phyloP scores from a whole-genome alignment of 1,140 invertebrate genomes.

The Platorchestia sp. region DNA sequence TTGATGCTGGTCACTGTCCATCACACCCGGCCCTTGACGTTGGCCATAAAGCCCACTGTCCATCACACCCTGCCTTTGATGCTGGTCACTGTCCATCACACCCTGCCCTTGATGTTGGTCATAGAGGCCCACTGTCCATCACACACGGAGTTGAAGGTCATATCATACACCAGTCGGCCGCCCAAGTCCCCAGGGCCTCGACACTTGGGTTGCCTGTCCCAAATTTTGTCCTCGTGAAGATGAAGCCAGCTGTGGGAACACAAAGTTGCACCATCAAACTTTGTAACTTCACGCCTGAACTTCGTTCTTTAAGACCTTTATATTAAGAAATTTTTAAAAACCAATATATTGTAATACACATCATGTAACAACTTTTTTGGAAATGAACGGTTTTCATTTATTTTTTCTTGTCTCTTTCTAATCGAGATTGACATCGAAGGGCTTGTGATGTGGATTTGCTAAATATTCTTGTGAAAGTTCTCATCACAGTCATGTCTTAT shows the following conservation, averaged over 20 bases:
- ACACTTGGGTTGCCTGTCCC: constrained; percentile 82
- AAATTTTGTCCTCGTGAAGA: constrained; percentile 78
- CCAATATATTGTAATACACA: too few relatives aligned
- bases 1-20: too few relatives aligned
- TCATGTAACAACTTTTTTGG: too few relatives aligned
- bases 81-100: constrained; percentile 60
- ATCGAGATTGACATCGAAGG: too few relatives aligned
- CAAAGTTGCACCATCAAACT: not conserved
- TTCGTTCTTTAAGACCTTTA: too few relatives aligned
- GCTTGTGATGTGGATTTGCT: too few relatives aligned
- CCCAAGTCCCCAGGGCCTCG: constrained; percentile 81
- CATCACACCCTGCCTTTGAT: constrained; percentile 75
- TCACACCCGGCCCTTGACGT: constrained; percentile 67
- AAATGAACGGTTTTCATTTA: too few relatives aligned
- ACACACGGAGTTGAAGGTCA: constrained; percentile 86
- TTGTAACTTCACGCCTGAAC: not conserved
- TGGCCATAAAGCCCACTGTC: constrained; percentile 86
- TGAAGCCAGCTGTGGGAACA: constrained; percentile 77
- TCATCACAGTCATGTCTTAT: too few relatives aligned
- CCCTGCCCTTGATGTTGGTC: constrained; percentile 70
- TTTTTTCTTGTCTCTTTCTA: not conserved
- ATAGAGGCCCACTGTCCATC: constrained; percentile 88
- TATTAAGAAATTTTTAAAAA: too few relatives aligned
- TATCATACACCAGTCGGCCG: constrained; percentile 78
- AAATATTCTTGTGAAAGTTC: too few relatives aligned